Evolutionary conservation across 2,797 vertebrate species (phyloP).

Genomic region (Pangasius mekongensis): DNA sequence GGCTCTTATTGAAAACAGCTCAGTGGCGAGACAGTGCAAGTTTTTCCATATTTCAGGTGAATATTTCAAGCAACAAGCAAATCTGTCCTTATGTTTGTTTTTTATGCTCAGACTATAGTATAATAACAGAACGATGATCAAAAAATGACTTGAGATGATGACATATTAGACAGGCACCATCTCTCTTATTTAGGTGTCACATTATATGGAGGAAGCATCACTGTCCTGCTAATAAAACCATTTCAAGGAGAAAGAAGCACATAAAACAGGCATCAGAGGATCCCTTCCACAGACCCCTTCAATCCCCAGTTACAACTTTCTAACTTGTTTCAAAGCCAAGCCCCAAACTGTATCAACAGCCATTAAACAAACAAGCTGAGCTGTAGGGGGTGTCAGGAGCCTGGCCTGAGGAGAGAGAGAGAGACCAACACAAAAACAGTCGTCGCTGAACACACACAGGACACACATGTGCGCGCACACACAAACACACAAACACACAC

Average conservation of each 20-base stretch:
- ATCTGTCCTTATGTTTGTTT: not conserved
- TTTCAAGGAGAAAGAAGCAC: constrained; percentile 27
- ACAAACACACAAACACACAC: constrained; percentile 24
- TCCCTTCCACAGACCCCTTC: constrained; percentile 1
- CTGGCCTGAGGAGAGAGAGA: constrained; percentile 3
- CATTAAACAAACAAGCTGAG: constrained; percentile 48
- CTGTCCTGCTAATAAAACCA: constrained; percentile 40
- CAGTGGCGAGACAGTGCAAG: constrained; percentile 38
- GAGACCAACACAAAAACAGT: constrained; percentile 41
- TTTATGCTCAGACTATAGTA: not conserved
- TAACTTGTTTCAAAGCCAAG: constrained; percentile 42
- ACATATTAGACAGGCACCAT: not conserved
- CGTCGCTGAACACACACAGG: constrained; percentile 14
- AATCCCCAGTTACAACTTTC: constrained; percentile 24
- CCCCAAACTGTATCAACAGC: constrained; percentile 40
- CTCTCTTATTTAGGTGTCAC: constrained; percentile 1
- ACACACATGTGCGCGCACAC: not conserved
- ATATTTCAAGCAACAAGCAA: constrained; percentile 36
- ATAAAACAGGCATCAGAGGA: constrained; percentile 39
- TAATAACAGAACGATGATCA: not conserved
- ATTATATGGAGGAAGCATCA: constrained; percentile 29
- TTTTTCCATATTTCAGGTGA: constrained; percentile 25
- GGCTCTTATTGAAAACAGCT: constrained; percentile 62
- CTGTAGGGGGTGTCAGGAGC: constrained; percentile 32
- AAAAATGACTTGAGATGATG: not conserved